These are phyloP conservation scores for Gadopsis bispinosus DNA, from an alignment of 2,797 vertebrate species.

Conservation along the genomic window DNA sequence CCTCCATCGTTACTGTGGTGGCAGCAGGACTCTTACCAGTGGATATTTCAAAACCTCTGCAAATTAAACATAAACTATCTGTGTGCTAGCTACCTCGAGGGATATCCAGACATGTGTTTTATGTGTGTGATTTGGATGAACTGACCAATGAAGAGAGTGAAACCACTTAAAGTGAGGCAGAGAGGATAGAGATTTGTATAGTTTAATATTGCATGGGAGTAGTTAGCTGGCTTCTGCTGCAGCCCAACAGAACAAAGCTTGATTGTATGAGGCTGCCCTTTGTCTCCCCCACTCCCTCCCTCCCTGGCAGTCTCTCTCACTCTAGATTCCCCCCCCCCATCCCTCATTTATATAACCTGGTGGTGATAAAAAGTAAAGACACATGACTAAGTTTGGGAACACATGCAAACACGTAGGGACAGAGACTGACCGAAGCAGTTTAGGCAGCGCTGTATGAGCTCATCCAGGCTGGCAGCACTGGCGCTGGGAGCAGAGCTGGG, in stretches of 20 bases:
- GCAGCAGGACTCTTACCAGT: background rate
- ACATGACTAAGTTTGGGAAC: constrained; percentile 61
- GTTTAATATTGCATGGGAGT: constrained; percentile 60
- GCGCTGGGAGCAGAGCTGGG: constrained; percentile 78
- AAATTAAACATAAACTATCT: background rate
- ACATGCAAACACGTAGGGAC: constrained; percentile 22
- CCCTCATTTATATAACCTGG: constrained; percentile 76
- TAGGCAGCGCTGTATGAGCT: constrained; percentile 91
- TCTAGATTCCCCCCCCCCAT: constrained; percentile 41
- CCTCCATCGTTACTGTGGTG: too few relatives aligned
- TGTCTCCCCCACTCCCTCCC: constrained; percentile 56
- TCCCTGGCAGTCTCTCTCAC: constrained; percentile 46
- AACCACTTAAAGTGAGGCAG: background rate
- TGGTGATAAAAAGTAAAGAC: constrained; percentile 59
- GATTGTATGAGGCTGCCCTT: constrained; percentile 74
- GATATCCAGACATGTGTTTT: background rate
- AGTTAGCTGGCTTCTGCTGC: constrained; percentile 58
- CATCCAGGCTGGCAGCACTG: constrained; percentile 88
- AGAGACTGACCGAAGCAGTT: constrained; percentile 88
- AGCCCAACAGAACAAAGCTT: constrained; percentile 74
- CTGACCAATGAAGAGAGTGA: constrained; percentile 6
- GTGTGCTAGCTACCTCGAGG: too few relatives aligned
- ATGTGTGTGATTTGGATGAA: constrained; percentile 5
- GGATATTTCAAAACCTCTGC: background rate
- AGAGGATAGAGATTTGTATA: constrained; percentile 30